phyloP scores from a whole-genome alignment of 2,888 invertebrate genomes.

The Scaptomyza parva region DNA sequence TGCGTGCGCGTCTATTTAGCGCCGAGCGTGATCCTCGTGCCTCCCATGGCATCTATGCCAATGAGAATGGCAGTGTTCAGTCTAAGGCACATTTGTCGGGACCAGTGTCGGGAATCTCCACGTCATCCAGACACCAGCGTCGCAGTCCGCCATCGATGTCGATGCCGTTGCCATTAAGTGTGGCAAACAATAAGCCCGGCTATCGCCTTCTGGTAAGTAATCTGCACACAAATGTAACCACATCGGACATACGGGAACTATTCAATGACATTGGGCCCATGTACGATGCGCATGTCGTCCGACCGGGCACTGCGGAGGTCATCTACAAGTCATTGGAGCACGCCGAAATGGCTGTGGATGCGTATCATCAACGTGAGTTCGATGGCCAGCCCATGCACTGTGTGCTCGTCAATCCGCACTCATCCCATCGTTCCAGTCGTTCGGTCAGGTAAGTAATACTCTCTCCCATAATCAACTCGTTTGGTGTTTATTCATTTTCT shows the following conservation, averaged over 20 bases:
- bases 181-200: conserved; percentile 85
- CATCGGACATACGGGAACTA: conserved; percentile 96
- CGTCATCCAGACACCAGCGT: conserved; percentile 22
- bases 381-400: conserved; percentile 98
- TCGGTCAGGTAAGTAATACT: conserved; percentile 76
- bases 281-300: conserved; percentile 92
- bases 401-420: conserved; percentile 91
- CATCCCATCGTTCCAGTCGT: conserved; percentile 87
- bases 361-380: conserved; percentile 96
- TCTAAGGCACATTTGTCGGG: conserved; percentile 7
- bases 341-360: conserved; percentile 95
- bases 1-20: conserved; percentile 83
- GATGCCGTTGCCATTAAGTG: conserved; percentile 46
- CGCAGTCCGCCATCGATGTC: conserved; percentile 39
- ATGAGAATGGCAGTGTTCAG: conserved; percentile 62
- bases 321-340: conserved; percentile 94
- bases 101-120: background rate
- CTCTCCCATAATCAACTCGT: background rate
- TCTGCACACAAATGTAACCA: conserved; percentile 93
- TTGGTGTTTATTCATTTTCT: background rate
- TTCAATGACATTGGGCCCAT: conserved; percentile 97
- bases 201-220: conserved; percentile 96
- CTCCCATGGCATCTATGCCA: conserved; percentile 84
- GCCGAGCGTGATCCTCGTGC: conserved; percentile 82
- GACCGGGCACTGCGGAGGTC: conserved; percentile 96